These are phyloP conservation scores for Periplaneta americana DNA, from an alignment of 1,140 invertebrate species.

Conservation along the genomic window DNA sequence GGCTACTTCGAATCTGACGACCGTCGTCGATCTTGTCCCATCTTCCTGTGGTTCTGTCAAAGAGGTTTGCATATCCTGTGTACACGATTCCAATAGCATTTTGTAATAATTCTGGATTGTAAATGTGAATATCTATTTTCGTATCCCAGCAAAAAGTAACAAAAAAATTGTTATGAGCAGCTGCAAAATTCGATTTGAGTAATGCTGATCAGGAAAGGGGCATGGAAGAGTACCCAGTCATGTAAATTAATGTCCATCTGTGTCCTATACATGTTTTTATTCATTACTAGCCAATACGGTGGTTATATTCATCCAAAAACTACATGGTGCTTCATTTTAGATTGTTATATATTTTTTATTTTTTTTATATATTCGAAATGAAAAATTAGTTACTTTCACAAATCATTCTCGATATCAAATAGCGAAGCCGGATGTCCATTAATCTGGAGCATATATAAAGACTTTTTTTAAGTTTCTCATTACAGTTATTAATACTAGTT, in stretches of 20 bases:
- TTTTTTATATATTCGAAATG: slow-evolving; percentile 21
- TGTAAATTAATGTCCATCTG: slow-evolving; percentile 7
- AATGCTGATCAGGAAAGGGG: slow-evolving; percentile 12
- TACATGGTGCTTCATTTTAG: slow-evolving; percentile 23
- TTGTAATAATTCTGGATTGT: slow-evolving; percentile 21
- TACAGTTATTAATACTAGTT: slow-evolving; percentile 12
- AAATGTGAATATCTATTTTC: slow-evolving; percentile 24
- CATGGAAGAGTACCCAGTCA: slow-evolving; percentile 9
- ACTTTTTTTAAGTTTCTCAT: slow-evolving; percentile 19
- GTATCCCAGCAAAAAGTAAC: slow-evolving; percentile 17
- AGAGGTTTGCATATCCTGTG: slow-evolving; percentile 22
- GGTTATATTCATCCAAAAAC: slow-evolving; percentile 17
- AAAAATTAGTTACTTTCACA: slow-evolving; percentile 14
- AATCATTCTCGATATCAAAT: slow-evolving; percentile 7
- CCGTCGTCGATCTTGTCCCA: neutral
- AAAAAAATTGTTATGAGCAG: slow-evolving; percentile 15
- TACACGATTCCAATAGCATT: slow-evolving; percentile 20
- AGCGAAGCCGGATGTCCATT: slow-evolving; percentile 1
- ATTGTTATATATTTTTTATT: slow-evolving; percentile 18
- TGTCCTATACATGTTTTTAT: slow-evolving; percentile 15
- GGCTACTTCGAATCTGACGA: neutral
- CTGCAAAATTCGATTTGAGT: slow-evolving; percentile 14
- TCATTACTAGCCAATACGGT: slow-evolving; percentile 2
- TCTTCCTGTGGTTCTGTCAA: slow-evolving; percentile 13
- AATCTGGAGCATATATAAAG: slow-evolving; percentile 18